A percentile compares a stretch with the other conserved stretches of the same genome.
These are phyloP conservation scores for Lytechinus variegatus DNA, from an alignment of 35 echinoderm and acorn worm species.

Conservation along the genomic window DNA sequence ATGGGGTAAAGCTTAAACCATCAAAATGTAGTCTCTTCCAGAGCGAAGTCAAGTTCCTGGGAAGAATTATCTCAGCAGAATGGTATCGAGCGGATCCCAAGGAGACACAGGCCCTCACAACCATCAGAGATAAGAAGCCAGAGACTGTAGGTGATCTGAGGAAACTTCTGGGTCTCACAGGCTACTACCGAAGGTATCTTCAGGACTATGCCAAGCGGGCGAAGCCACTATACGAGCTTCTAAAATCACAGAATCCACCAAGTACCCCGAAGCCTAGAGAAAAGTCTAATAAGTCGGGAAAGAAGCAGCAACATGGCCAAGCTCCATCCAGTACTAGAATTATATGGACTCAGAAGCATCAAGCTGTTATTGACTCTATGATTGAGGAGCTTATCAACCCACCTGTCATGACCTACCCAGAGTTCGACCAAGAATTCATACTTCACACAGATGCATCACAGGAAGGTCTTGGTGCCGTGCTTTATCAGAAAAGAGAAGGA, in stretches of 20 bases:
- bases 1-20: slow-evolving; percentile 60
- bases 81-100: slow-evolving; percentile 45
- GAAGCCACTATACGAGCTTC: slow-evolving; percentile 13
- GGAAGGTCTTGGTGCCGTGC: slow-evolving; percentile 56
- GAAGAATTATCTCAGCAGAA: slow-evolving; percentile 51
- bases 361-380: background rate
- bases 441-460: slow-evolving; percentile 65
- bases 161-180: slow-evolving; percentile 24
- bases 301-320: background rate
- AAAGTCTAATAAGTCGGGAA: background rate
- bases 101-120: slow-evolving; percentile 16
- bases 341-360: background rate
- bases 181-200: slow-evolving; percentile 59
- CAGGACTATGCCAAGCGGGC: slow-evolving; percentile 39
- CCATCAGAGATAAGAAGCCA: slow-evolving; percentile 33
- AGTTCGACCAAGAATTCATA: slow-evolving; percentile 42
- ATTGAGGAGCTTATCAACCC: slow-evolving; percentile 31
- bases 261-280: background rate
- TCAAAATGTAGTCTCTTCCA: slow-evolving; percentile 59
- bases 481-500: slow-evolving; percentile 62
- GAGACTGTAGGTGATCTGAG: slow-evolving; percentile 41
- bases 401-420: slow-evolving; percentile 60
- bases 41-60: slow-evolving; percentile 58
- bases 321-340: slow-evolving; percentile 18
- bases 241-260: too few species aligned